These are phyloP conservation scores for Porites australiensis DNA, from an alignment of 64 coral and sea anemone species.

Conservation along the genomic window DNA sequence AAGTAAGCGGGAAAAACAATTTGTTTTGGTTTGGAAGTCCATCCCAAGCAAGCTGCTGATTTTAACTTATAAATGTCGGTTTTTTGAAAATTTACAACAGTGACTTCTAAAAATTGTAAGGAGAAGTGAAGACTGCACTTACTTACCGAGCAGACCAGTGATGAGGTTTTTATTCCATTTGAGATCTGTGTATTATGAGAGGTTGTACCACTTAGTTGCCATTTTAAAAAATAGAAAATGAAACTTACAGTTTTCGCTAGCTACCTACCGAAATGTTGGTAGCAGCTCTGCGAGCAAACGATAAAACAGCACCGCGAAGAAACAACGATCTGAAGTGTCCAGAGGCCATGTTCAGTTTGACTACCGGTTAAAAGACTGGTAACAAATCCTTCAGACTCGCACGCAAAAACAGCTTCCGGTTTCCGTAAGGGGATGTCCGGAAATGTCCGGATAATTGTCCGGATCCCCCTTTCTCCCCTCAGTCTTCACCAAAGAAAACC, in stretches of 20 bases:
- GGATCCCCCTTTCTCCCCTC: too few species aligned
- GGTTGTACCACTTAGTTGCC: background rate
- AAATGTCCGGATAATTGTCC: too few species aligned
- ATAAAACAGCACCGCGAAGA: background rate
- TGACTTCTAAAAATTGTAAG: background rate
- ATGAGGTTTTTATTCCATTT: conserved; percentile 15
- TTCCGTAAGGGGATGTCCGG: too few species aligned
- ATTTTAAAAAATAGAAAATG: background rate
- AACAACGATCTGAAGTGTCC: background rate
- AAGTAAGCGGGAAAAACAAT: too few species aligned
- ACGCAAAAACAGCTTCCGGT: too few species aligned
- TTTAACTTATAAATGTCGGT: too few species aligned
- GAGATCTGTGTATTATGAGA: background rate
- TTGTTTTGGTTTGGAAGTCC: too few species aligned
- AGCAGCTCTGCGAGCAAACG: conserved; percentile 15
- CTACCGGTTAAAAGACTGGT: background rate
- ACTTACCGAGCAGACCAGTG: background rate
- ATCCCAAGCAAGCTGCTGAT: too few species aligned
- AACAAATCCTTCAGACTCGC: background rate
- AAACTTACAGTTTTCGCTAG: background rate
- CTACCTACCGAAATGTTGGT: background rate
- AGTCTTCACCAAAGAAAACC: too few species aligned
- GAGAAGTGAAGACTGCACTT: background rate
- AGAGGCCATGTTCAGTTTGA: conserved; percentile 40
- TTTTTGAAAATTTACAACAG: too few species aligned